Evolutionary conservation across 2,797 vertebrate genomes (phyloP).

Genomic region (Petrocephalus schoutedeni): DNA sequence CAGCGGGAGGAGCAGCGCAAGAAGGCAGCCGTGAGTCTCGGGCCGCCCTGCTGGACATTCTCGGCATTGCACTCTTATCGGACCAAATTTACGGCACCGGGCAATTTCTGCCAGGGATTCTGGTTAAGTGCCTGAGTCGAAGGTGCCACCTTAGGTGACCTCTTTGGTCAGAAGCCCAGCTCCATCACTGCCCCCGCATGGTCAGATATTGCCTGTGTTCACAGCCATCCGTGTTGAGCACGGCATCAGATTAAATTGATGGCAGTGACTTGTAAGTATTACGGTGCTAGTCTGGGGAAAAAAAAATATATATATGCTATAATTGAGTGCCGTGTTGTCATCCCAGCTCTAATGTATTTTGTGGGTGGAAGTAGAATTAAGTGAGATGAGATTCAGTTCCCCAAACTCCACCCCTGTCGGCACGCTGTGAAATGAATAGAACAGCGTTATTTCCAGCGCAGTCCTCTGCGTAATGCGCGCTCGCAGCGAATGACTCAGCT

Average conservation of each 20-base stretch:
- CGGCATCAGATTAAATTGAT: constrained; percentile 60
- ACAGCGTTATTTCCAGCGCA: constrained; percentile 44
- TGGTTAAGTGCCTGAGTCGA: not conserved
- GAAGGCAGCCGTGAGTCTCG: constrained; percentile 88
- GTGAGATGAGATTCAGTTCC: constrained; percentile 48
- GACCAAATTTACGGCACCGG: not conserved
- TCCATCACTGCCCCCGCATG: not conserved
- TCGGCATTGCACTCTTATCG: not conserved
- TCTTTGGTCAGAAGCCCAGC: not conserved
- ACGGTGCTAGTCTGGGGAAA: constrained; percentile 35
- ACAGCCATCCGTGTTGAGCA: constrained; percentile 43
- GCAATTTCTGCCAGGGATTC: not conserved
- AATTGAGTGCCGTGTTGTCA: constrained; percentile 25
- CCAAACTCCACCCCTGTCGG: constrained; percentile 34
- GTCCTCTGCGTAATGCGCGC: constrained; percentile 55
- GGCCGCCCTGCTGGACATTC: not conserved
- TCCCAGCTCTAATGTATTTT: constrained; percentile 16
- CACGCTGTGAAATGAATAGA: constrained; percentile 49
- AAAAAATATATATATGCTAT: constrained; percentile 32
- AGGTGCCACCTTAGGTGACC: not conserved
- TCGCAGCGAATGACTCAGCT: constrained; percentile 54
- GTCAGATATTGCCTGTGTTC: not conserved
- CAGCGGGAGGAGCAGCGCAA: constrained; percentile 86
- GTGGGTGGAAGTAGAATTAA: constrained; percentile 35
- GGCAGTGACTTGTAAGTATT: constrained; percentile 54